Evolutionary conservation across 2,888 invertebrate species (phyloP).

Genomic region (Meiosimyza decipiens): DNA sequence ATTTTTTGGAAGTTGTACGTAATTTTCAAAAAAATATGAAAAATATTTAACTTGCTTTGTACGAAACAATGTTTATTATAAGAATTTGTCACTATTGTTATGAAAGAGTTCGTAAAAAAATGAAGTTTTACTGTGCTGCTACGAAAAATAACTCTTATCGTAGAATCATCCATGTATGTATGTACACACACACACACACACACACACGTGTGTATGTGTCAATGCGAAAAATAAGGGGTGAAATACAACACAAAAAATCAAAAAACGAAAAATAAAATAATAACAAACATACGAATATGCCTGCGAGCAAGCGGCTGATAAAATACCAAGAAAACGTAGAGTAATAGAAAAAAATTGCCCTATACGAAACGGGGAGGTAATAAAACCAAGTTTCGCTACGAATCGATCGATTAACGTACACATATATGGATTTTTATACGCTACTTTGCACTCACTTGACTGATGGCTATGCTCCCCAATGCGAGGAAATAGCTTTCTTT

Average conservation of each 20-base stretch:
- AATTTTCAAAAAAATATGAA: no score
- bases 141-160: no score
- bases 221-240: conserved; percentile 34
- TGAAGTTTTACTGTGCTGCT: no score
- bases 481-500: conserved; percentile 18
- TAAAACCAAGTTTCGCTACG: conserved; percentile 39
- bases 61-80: no score
- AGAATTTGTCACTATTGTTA: no score
- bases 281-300: conserved; percentile 4
- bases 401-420: conserved; percentile 48
- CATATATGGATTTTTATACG: conserved; percentile 37
- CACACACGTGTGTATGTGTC: neutral
- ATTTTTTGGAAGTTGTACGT: no score
- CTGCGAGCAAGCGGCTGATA: conserved; percentile 24
- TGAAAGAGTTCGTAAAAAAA: no score
- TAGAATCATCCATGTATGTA: no score
- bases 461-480: neutral
- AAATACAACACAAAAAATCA: conserved; percentile 37
- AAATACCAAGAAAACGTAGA: conserved; percentile 13
- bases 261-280: conserved; percentile 14
- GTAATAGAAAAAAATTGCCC: neutral
- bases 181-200: no score
- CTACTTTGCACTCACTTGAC: conserved; percentile 29
- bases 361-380: neutral
- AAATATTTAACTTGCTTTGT: no score